Evolutionary conservation across 2,797 vertebrate genomes (phyloP), one percentile per base, ranked within the genome.

Genomic region (Pitangus sulphuratus): DNA sequence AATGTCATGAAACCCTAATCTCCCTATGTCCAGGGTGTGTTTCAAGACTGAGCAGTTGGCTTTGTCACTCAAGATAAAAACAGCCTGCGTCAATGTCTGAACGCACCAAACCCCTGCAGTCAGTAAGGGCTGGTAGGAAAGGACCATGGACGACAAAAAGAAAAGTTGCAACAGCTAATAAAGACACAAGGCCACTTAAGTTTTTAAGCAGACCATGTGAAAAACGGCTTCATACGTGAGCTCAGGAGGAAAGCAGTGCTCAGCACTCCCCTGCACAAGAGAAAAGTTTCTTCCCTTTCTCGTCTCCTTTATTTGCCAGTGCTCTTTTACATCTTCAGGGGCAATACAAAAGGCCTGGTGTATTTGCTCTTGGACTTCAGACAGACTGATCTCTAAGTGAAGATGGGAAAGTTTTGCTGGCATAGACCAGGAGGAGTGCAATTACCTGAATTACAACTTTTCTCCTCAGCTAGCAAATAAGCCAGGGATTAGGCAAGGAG

Each of bases 301-400:
- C 60, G 9, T 16, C 6, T 68, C 8, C 50, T 35, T 48, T 37
- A 37, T 60, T 74, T 64, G 25, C 15, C 4, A 1, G 13, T 33
- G 39, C 18, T 74, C 71, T 90, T 83, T 61, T 33, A 25, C 19
- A 1, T 47, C 14, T 84, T 60, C 19, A 51, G 8, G 19, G 24
- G 5, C 12, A 33, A 71, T 26, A 93, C 58, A 60, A 84, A 82
- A 91, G 47, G 4, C 16, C 39, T 48, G 54, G 33, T 75, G 31
- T 30, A 30, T 83, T 89, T 93, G n/a, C 7, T 87, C 37, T 82
- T 71, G 22, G 31, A 75, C 60, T 77, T 93, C 40, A 86, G 45
- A 51, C 48, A 72, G 66, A 45, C 45, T 13, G 45, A 57, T 82
- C 33, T 51, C 26, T 76, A 69, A 90, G 86, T 18, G 22, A 18